Evolutionary conservation across 2,888 invertebrate genomes (phyloP), one percentile per base, ranked within the genome.

Genomic region (Theodoxus fluviatilis): DNA sequence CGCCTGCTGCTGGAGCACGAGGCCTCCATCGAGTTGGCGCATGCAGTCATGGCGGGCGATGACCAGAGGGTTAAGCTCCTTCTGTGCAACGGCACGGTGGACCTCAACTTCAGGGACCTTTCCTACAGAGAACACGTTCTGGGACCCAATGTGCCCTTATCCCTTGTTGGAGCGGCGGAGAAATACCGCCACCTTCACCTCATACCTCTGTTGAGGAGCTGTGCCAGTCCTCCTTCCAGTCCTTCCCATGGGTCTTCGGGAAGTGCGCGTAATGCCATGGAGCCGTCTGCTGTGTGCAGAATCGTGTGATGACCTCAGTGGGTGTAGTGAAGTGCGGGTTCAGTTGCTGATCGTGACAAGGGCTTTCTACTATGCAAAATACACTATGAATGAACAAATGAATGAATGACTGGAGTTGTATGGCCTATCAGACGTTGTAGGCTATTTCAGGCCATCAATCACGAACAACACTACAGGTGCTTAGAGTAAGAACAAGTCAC

Each of bases 21-120:
- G 68, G 81, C 82, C 2, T 76, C 81, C 7, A 76, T 83, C 18
- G 84, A 84, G 67, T 82, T 85, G 61, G 85, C 85, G 0, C 85
- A 85, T 67, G 84, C 85, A 7, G 83, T 83, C 1, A 80, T 85
- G 63, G 85, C 85, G 4, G 85, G 85, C 0, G 85, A 85, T 63
- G 77, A 75, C 22, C 77, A 79, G 12, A 68, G 79, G n/a, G 83
- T 84, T 82, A 65, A 77, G 35, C 74, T 76, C 66, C 74, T 85
- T 22, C 59, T 83, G 37, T 76, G 78, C 69, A 81, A 84, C 71
- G 75, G 77, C 25, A 70, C 76, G 4, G 78, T 80, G 22, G 83
- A 85, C 71, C 72, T 83, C 52, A 63, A 77, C 57, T 81, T 82
- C 15, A 75, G 75, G 55, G 85, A 85, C 67, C 75, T 80, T n/a